Evolutionary conservation across 2,888 invertebrate species (phyloP), one percentile per base, ranked within the genome.

Genomic region (Gnatocerus cornutus): DNA sequence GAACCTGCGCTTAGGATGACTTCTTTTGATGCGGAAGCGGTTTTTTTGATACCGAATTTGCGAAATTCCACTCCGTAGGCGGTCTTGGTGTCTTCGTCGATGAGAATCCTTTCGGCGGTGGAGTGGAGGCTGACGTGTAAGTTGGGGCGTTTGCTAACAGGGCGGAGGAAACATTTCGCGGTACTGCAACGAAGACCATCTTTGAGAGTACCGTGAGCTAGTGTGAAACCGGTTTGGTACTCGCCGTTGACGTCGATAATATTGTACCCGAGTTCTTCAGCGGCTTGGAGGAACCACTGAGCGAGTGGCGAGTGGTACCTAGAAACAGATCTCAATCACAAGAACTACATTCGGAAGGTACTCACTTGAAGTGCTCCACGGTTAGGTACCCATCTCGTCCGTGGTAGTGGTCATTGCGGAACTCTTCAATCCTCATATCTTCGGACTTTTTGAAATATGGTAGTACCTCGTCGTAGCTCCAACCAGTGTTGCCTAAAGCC

Each of bases 1-100:
- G 95, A 85, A 0, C 97, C 98, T 0, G 95, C 95, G 12, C 95
- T 92, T 39, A 98, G 82, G 71, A 98, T 92, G 0, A 98, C 90
- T 84, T 97, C 97, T 77, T 89, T 90, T 6, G 86, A 87, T 0
- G 92, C 93, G 71, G 84, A 86, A 0, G 91, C 87, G 6, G 85
- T 86, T 73, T 74, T 76, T 56, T 76, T 84, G 3, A 85, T 81
- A 1, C 88, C 88, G 46, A 88, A 82, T 78, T 90, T 90, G n/a
- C 85, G 87, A 76, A 93, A 92, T 69, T 86, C 73, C 0, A 84
- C 91, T 0, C 92, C 93, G 41, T 89, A 87, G 0, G 92, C 93
- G 37, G 85, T 85, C 75, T 89, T 90, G 0, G 88, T 84, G 13
- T 87, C 82, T 0, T 84, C 80, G 76, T 92, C 89, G 12, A 93